Base-by-base conservation (phyloP, 1,140 invertebrate species). In the Cheumatopsyche charites region DNA sequence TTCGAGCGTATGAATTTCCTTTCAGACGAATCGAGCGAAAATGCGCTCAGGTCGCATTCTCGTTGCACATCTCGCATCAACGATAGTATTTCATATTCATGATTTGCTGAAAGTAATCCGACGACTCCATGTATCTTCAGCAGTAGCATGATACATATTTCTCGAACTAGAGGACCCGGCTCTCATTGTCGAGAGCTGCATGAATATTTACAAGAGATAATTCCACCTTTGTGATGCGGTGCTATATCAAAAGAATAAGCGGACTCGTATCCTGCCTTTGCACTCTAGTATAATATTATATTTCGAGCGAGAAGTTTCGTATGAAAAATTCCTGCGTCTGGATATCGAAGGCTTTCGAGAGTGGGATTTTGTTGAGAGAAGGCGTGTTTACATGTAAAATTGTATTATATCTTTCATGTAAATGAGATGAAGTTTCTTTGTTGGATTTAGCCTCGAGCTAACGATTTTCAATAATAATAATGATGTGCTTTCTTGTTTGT, bases 181-280 rank as follows among this genome's bases (percentile, higher is more conserved):
- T 63, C 62, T 63, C 41, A 41, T 63, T 42, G 29, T 42, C 17
- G 62, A 42, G 41, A 5, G 42, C 7, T 6, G 23, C 62, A 63
- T 63, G 62, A 63, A 63, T 63, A 63, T 63, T 63, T 63, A 63
- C 62, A 23, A 42, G 62, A 25, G 41, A 63, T 63, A 63, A 63
- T 41, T 63, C 21, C 23, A 63, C 62, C 41, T 63, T 43, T 63
- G 41, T 63, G 58, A 36, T 25, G 26, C 58, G 26, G 23, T 15
- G 26, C 23, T 13, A 63, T 63, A 17, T 42, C 62, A 63, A 63
- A 63, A 63, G 62, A 42, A 43, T 63, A 13, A 62, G 15, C 26
- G 58, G 23, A 49, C 45, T 49, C 58, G 7, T 62, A 11, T 15
- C 4, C 62, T 17, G 6, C 42, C 9, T 7, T 11, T 13, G 21